phyloP scores from a whole-genome alignment of 2,113 vertebrate genomes.

The Patagioenas fasciata region DNA sequence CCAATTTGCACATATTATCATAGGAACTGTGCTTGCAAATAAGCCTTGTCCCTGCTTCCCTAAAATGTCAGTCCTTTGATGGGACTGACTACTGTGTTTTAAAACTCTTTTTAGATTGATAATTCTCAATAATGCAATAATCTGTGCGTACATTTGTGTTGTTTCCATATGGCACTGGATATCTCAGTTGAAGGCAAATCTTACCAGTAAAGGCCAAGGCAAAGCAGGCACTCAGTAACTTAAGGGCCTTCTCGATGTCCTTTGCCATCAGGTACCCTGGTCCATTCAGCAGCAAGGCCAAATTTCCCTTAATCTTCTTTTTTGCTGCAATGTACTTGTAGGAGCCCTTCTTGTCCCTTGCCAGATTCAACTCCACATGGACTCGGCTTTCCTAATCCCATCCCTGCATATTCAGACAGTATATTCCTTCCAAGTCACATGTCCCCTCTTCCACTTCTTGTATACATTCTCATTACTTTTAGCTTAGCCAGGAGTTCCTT shows the following conservation, averaged over 20 bases:
- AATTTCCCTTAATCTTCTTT: not conserved
- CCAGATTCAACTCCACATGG: not conserved
- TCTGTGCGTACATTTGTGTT: not conserved
- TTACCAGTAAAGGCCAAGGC: not conserved
- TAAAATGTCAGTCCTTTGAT: not conserved
- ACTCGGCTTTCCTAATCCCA: not conserved
- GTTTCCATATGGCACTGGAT: not conserved
- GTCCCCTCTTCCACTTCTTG: not conserved
- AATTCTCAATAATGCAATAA: not conserved
- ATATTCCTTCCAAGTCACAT: not conserved
- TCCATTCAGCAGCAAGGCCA: not conserved
- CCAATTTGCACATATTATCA: not conserved
- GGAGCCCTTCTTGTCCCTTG: not conserved
- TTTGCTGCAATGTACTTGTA: not conserved
- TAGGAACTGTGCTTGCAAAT: not conserved
- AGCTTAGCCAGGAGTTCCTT: not conserved
- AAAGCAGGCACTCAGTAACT: not conserved
- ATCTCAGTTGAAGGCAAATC: not conserved
- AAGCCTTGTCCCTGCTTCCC: not conserved
- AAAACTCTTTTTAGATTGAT: not conserved
- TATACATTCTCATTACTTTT: not conserved
- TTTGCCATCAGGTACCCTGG: not conserved
- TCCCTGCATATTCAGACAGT: not conserved
- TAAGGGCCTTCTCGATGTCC: not conserved
- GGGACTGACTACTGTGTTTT: not conserved